Conservation (phyloP, 2,888 invertebrate genomes). For the Cataglyphis albicans region DNA sequence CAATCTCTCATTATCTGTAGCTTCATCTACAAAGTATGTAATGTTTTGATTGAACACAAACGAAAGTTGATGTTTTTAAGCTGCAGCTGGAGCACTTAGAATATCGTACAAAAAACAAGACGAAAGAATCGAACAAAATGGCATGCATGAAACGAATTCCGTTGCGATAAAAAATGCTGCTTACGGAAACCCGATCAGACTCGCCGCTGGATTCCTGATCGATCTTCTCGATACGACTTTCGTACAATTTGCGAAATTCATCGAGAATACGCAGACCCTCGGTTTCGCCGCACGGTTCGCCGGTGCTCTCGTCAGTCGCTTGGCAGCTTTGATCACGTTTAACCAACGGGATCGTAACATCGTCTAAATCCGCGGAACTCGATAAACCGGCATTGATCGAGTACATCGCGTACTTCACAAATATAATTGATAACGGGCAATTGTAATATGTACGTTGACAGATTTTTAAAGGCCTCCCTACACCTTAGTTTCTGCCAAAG, state of each 20-base stretch:
- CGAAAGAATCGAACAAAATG: not conserved
- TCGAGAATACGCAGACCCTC: constrained; percentile 86
- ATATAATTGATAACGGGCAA: not conserved
- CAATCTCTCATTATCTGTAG: constrained; percentile 89
- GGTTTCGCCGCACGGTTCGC: constrained; percentile 75
- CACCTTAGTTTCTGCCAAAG: constrained; percentile 56
- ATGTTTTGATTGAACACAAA: not conserved
- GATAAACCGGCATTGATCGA: constrained; percentile 50
- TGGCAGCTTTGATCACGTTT: constrained; percentile 63
- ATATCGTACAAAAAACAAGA: not conserved
- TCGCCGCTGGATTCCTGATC: constrained; percentile 83
- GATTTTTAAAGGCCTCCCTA: constrained; percentile 62
- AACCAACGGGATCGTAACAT: constrained; percentile 29
- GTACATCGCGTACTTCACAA: constrained; percentile 63
- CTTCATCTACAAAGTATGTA: constrained; percentile 87
- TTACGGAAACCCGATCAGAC: constrained; percentile 75
- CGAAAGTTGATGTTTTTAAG: not conserved
- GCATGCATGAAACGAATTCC: not conserved
- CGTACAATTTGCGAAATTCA: constrained; percentile 89
- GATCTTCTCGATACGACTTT: constrained; percentile 88
- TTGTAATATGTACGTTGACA: constrained; percentile 21
- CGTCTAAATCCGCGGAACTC: constrained; percentile 30
- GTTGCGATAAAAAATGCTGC: constrained; percentile 34
- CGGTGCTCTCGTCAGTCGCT: constrained; percentile 71
- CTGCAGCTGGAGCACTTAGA: not conserved